Conservation (phyloP, 1,140 invertebrate genomes). For the Saxidomus purpurata region DNA sequence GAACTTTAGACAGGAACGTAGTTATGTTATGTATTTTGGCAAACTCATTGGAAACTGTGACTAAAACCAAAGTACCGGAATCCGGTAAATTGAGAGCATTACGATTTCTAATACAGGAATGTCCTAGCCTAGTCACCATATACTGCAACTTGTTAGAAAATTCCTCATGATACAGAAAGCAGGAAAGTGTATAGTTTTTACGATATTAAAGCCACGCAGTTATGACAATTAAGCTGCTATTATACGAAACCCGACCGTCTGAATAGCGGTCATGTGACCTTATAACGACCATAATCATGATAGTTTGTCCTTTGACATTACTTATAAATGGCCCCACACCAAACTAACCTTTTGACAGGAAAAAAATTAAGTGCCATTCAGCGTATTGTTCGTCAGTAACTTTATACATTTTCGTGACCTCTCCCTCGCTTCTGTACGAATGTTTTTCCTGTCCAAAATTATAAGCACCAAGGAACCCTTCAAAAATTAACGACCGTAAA, state of each 20-base stretch:
- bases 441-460: slow-evolving; percentile 29
- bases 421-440: background rate
- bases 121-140: background rate
- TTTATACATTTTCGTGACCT: background rate
- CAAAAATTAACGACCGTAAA: slow-evolving; percentile 19
- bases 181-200: background rate
- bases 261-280: background rate
- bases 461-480: background rate
- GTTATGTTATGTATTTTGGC: too few species aligned
- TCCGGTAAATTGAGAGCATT: too few species aligned
- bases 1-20: too few species aligned
- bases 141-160: background rate
- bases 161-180: background rate
- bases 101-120: too few species aligned
- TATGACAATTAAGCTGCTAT: background rate
- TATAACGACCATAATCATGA: slow-evolving; percentile 8
- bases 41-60: too few species aligned
- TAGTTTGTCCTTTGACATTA: slow-evolving; percentile 25
- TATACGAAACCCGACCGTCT: slow-evolving; percentile 22
- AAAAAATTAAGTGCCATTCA: slow-evolving; percentile 11
- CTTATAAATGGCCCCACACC: slow-evolving; percentile 10
- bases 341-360: slow-evolving; percentile 12
- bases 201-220: background rate
- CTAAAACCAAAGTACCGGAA: too few species aligned
- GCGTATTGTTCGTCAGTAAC: background rate